Evolutionary conservation across 2,888 invertebrate species (phyloP), one percentile per base, ranked within the genome.

Genomic region (Mycalesis mineus): DNA sequence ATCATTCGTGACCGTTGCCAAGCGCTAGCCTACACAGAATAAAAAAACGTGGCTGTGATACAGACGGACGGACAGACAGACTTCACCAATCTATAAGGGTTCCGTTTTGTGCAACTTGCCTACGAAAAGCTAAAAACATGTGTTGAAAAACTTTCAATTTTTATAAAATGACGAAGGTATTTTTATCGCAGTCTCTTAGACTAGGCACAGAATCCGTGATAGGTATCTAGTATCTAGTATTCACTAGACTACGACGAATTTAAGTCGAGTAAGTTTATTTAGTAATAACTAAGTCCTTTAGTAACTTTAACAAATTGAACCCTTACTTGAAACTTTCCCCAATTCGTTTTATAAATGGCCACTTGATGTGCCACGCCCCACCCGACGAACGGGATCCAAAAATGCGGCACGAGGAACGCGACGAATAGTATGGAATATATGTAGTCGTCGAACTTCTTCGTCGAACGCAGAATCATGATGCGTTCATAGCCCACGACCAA

Each of bases 291-390:
- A 56, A 58, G 37, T 58, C 54, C 11, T 33, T 40, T 14, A 11
- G 31, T 59, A 53, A 62, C 54, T 33, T 6, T 51, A 53, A 60
- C 54, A 55, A 62, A 53, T 33, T 50, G 13, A 54, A 39, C 50
- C 60, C 72, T 84, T 71, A 93, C 91, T 82, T 94, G 94, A 80
- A 93, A 93, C 63, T 88, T 89, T 15, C 91, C 92, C 93, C 93
- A 94, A 63, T 90, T 92, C 45, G 93, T 93, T 78, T 93, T 94
- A 73, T 94, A 93, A 64, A 92, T 91, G 57, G 93, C 93, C 5
- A 93, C 93, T 75, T 93, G 92, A 42, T 88, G 87, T 0, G 93
- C 94, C 22, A 93, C 93, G 0, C 93, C 93, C 93, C 93, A 93
- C 0, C 93, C 93, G 11, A 93, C 92, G 68, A 92, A 93, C 0